Evolutionary conservation across 2,888 invertebrate species (phyloP), one percentile per base, ranked within the genome.

Genomic region (Drosophila anomelani): DNA sequence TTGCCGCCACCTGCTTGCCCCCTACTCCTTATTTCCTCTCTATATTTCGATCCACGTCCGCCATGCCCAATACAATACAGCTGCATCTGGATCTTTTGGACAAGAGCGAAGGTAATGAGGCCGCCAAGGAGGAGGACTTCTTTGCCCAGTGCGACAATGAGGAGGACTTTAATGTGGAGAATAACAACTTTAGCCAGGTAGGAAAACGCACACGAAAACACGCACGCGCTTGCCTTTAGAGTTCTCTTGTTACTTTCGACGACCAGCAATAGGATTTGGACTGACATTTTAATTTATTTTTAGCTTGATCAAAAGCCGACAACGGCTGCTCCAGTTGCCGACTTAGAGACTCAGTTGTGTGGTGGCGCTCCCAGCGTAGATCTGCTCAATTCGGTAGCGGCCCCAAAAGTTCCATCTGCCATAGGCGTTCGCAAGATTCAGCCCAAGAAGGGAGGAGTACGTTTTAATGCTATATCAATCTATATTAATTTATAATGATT

Each of bases 141-240:
- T 98, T 98, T 93, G 95, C 96, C 68, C 96, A 97, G 93, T 96
- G 95, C 77, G 80, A 84, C 29, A 95, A 94, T 85, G 93, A 80
- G 23, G 69, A 76, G 61, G 92, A 81, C 36, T 75, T 78, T 32
- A 82, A 84, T 44, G 79, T 87, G 78, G 88, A 91, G 92, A 94
- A 93, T 91, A 92, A 93, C 80, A 92, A 91, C 75, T 85, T 78
- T 17, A 81, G 91, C 60, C 94, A 94, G 94, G 94, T 94, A 93
- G 60, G 56, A 38, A 6, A 23, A 43, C 17, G 46, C 34, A 38
- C 13, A 41, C n/a, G 34, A 44, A 36, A 41, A 72, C 74, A 59
- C 69, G 71, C 70, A 29, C 59, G 62, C 47, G 54, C 46, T 47
- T 10, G 34, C 15, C 10, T 59, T 69, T 66, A 13, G 17, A 71